Evolutionary conservation across 2,113 vertebrate genomes (phyloP).

Genomic region (Salvelinus fontinalis): DNA sequence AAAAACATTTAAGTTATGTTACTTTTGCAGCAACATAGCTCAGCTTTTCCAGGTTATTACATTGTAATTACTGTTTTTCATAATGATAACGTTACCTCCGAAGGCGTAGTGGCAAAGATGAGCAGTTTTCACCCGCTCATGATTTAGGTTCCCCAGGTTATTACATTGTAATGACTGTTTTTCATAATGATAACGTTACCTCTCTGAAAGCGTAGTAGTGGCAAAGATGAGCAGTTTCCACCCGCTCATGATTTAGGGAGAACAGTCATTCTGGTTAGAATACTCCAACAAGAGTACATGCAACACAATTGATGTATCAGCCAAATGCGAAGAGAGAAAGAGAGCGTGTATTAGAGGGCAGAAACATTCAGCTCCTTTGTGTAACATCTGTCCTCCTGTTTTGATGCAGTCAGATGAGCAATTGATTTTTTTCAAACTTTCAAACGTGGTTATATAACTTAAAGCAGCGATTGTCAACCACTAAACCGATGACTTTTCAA

Average conservation of each 20-base stretch:
- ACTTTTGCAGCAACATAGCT: background rate
- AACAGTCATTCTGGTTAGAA: background rate
- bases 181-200: slow-evolving; percentile 52
- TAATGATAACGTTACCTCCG: slow-evolving; percentile 48
- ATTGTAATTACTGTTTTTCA: slow-evolving; percentile 60
- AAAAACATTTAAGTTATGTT: background rate
- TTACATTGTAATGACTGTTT: slow-evolving; percentile 57
- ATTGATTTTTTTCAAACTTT: background rate
- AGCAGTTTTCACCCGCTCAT: background rate
- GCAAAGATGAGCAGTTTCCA: background rate
- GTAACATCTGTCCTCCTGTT: slow-evolving; percentile 69
- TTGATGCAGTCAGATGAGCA: background rate
- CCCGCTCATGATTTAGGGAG: background rate
- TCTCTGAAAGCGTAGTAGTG: slow-evolving; percentile 17
- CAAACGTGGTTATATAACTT: background rate
- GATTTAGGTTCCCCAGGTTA: background rate
- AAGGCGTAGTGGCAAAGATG: background rate
- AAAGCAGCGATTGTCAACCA: background rate
- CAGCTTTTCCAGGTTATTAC: background rate
- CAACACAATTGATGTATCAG: background rate
- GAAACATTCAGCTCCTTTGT: slow-evolving; percentile 56
- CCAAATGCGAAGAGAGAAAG: too few species aligned
- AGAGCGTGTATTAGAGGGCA: too few species aligned
- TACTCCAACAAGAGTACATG: background rate
- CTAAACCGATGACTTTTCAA: background rate